Percentiles rank a stretch among this genome's conserved stretches.
These are phyloP conservation scores for Diploptera punctata DNA, from an alignment of 2,888 invertebrate genomes.

Conservation along the genomic window DNA sequence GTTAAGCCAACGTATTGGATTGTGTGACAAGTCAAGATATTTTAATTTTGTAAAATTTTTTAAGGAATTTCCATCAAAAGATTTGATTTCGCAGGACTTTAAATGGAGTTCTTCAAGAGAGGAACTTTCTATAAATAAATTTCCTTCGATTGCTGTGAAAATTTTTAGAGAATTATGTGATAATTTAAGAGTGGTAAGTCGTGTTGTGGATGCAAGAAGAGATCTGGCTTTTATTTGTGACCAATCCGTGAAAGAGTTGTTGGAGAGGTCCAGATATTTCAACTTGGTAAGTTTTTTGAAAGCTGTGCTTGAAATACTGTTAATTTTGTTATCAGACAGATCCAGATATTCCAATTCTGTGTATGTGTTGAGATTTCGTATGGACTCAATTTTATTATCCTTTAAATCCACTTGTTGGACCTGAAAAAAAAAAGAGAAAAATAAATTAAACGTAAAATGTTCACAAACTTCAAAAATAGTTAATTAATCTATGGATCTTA, in stretches of 20 bases:
- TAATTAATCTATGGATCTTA: no score
- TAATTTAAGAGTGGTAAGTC: not conserved
- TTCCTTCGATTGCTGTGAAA: not conserved
- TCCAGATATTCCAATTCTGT: not conserved
- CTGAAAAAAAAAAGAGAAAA: not conserved
- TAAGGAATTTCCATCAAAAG: not conserved
- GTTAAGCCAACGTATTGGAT: slow-evolving; percentile 32
- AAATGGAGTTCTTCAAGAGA: not conserved
- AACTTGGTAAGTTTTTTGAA: slow-evolving; percentile 12
- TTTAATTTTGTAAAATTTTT: not conserved
- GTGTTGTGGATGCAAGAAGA: not conserved
- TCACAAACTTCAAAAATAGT: no score
- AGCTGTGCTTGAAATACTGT: not conserved
- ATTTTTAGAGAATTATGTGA: not conserved
- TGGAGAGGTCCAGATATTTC: slow-evolving; percentile 22
- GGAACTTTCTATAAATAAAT: not conserved
- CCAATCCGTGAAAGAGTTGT: slow-evolving; percentile 22
- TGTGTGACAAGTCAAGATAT: slow-evolving; percentile 30
- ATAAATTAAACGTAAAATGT: not conserved
- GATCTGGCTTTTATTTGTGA: not conserved
- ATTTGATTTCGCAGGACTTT: not conserved
- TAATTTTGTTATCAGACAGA: not conserved
- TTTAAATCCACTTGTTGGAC: not conserved
- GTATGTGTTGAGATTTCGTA: not conserved
- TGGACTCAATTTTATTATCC: not conserved